phyloP scores from a whole-genome alignment of 2,113 vertebrate species.

The Helogale parvula region DNA sequence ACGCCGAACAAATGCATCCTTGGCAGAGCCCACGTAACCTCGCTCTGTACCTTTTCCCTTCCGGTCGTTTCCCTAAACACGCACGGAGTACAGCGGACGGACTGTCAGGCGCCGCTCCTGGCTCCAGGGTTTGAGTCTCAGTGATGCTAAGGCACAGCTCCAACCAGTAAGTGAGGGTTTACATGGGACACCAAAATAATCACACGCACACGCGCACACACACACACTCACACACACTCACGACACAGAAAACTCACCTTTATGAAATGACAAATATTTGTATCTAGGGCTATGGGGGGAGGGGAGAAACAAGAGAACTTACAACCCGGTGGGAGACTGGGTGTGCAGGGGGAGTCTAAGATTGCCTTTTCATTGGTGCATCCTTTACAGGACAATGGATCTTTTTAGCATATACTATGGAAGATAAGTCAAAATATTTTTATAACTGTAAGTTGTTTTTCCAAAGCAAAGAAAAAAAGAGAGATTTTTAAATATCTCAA shows the following conservation, averaged over 20 bases:
- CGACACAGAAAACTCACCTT: neutral
- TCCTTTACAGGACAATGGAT: neutral
- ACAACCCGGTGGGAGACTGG: neutral
- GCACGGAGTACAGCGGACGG: fast-evolving
- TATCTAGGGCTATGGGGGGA: neutral
- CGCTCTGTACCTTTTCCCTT: neutral
- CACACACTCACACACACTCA: neutral
- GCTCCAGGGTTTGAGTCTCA: neutral
- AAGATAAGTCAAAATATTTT: neutral
- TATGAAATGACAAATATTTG: neutral
- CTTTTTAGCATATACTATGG: neutral
- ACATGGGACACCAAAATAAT: neutral
- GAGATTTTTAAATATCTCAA: neutral
- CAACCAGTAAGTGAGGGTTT: neutral
- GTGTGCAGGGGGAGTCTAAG: neutral
- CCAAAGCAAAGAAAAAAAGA: neutral
- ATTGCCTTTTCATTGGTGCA: neutral
- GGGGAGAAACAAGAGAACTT: neutral
- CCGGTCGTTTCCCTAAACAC: neutral
- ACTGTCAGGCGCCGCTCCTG: neutral
- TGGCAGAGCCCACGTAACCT: neutral
- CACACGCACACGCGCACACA: too few relatives aligned
- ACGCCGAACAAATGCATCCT: neutral
- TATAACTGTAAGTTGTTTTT: neutral
- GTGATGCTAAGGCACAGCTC: neutral